Evolutionary conservation across 1,140 invertebrate species (phyloP), one percentile per base, ranked within the genome.

Genomic region (Pteromalus puparum): DNA sequence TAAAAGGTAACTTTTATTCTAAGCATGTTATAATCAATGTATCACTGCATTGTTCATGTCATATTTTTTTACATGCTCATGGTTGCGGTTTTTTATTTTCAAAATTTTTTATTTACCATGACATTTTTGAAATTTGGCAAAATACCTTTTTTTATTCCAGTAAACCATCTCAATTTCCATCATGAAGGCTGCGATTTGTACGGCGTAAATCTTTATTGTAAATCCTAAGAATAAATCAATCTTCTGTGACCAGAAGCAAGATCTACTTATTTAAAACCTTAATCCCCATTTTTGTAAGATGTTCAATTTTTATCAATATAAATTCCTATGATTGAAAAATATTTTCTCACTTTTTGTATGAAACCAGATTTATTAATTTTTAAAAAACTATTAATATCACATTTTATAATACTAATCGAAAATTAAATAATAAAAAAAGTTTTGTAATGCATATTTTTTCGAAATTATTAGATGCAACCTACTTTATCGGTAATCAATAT

Each of bases 121-220:
- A 85, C 21, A 76, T 86, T 87, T 70, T 42, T 76, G 82, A 84
- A 79, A 48, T 88, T 87, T 87, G 46, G 81, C 76, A 87, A 85
- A 88, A 85, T 84, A 81, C 85, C 73, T 88, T 89, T 85, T 90
- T 90, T 68, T 89, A 87, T 92, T 92, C 72, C 91, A 92, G 91
- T 92, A 91, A 92, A 88, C 81, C 84, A 46, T 78, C 84, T 85
- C 42, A 87, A 24, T 70, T 79, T 77, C 84, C 76, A 86, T 88
- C 85, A 89, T 85, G 89, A 89, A 89, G 90, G 73, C 87, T 80
- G 85, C 86, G 24, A 86, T 87, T 88, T 89, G 74, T 87, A 87
- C 85, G 82, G 83, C 87, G 86, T 91, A 87, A 90, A 90, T 88
- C 72, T 91, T 61, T 91, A 90, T 91, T 91, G 87, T 91, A 89